phyloP scores from a whole-genome alignment of 2,797 vertebrate species.

The Miichthys miiuy region DNA sequence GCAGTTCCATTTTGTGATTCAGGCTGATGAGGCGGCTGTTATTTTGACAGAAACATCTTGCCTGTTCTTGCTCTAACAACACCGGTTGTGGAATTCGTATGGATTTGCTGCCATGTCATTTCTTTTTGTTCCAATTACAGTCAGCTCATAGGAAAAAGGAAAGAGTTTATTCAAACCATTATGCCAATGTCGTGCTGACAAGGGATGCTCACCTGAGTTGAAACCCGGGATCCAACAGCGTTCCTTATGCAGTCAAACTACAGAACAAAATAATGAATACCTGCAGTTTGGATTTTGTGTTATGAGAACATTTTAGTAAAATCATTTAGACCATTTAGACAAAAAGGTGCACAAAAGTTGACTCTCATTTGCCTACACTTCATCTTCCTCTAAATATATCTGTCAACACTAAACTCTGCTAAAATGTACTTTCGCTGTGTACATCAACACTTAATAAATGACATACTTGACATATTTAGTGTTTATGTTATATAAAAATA shows the following conservation, averaged over 20 bases:
- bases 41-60: constrained; percentile 57
- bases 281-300: constrained; percentile 20
- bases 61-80: constrained; percentile 42
- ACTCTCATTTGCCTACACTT: constrained; percentile 10
- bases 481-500: constrained; percentile 15
- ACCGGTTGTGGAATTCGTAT: constrained; percentile 30
- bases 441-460: constrained; percentile 50
- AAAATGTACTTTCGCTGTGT: constrained; percentile 32
- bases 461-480: constrained; percentile 37
- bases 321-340: constrained; percentile 41
- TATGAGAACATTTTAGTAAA: constrained; percentile 36
- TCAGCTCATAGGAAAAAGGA: constrained; percentile 10
- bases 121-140: constrained; percentile 60
- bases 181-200: constrained; percentile 56
- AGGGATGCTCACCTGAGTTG: constrained; percentile 25
- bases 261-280: constrained; percentile 37
- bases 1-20: constrained; percentile 5
- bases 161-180: constrained; percentile 45
- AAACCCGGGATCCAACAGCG: constrained; percentile 39
- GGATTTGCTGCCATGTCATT: constrained; percentile 64
- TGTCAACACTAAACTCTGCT: constrained; percentile 9
- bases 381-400: not conserved
- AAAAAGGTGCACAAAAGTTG: constrained; percentile 41
- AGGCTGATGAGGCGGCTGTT: constrained; percentile 35
- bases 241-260: constrained; percentile 39